phyloP scores from a whole-genome alignment of 2,888 invertebrate genomes.

The Drosophila testacea region DNA sequence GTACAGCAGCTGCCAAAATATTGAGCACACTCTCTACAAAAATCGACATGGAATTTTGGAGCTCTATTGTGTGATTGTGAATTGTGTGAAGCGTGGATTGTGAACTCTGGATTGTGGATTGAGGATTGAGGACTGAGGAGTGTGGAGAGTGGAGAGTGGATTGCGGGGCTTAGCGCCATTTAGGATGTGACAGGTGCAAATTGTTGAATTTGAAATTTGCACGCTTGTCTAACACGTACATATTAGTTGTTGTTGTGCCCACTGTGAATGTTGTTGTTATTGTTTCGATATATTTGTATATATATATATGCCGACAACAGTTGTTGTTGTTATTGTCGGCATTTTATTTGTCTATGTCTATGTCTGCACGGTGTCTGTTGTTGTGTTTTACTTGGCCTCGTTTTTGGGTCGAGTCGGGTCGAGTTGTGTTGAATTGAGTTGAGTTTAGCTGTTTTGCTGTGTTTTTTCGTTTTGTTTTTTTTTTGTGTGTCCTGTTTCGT shows the following conservation, averaged over 20 bases:
- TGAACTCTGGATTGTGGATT: neutral
- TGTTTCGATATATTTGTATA: neutral
- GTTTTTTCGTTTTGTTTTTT: neutral
- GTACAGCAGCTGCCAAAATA: conserved; percentile 23
- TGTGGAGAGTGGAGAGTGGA: neutral
- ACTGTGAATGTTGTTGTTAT: conserved; percentile 14
- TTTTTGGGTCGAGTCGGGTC: conserved; percentile 56
- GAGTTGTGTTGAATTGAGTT: conserved; percentile 7
- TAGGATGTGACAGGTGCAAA: conserved; percentile 66
- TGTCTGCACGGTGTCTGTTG: conserved; percentile 46
- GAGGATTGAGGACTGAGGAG: neutral
- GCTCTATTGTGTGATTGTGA: neutral
- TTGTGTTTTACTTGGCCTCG: conserved; percentile 30
- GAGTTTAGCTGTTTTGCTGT: conserved; percentile 20
- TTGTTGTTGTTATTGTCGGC: conserved; percentile 23
- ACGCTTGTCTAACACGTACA: conserved; percentile 41
- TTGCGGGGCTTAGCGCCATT: conserved; percentile 1
- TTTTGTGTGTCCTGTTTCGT: conserved; percentile 27
- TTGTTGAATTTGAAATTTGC: conserved; percentile 63
- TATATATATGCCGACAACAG: neutral
- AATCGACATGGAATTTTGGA: conserved; percentile 1
- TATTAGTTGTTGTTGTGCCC: conserved; percentile 32
- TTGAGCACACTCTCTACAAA: conserved; percentile 3
- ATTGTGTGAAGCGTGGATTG: neutral
- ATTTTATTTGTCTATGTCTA: conserved; percentile 47